Evolutionary conservation across 2,888 invertebrate species (phyloP).

Genomic region (Mesorhabditis spiculigera): DNA sequence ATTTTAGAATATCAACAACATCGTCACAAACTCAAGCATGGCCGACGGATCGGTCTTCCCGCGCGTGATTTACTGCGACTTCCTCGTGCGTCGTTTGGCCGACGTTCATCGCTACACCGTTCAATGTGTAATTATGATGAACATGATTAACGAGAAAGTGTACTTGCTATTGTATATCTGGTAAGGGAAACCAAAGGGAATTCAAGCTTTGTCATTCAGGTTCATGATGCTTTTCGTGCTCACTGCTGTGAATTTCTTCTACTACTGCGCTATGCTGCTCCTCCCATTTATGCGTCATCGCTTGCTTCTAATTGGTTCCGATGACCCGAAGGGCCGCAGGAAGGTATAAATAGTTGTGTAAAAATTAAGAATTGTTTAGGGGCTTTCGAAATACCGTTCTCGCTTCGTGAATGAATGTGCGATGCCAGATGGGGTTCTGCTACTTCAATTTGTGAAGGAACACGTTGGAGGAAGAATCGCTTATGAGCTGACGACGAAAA

Average conservation of each 20-base stretch:
- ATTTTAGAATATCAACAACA: constrained; percentile 27
- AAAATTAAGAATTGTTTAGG: background rate
- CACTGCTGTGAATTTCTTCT: constrained; percentile 46
- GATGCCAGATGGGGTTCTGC: constrained; percentile 46
- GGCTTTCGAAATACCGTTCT: background rate
- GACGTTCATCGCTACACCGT: constrained; percentile 43
- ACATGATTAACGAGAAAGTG: constrained; percentile 47
- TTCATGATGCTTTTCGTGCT: constrained; percentile 33
- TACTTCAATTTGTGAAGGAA: constrained; percentile 45
- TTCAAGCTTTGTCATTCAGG: constrained; percentile 33
- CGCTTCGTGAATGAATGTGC: constrained; percentile 37
- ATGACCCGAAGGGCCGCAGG: background rate
- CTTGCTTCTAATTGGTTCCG: constrained; percentile 21
- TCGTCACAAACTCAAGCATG: constrained; percentile 51
- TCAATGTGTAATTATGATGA: constrained; percentile 50
- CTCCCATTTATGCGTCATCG: constrained; percentile 33
- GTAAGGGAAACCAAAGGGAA: constrained; percentile 16
- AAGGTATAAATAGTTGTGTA: background rate
- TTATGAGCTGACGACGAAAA: constrained; percentile 35
- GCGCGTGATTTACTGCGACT: constrained; percentile 60
- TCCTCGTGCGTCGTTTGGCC: constrained; percentile 38
- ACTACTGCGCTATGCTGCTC: constrained; percentile 32
- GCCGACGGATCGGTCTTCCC: constrained; percentile 61
- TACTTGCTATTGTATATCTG: constrained; percentile 45
- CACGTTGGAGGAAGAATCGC: constrained; percentile 43